A percentile compares a stretch with the other conserved stretches of the same genome.
Conservation (phyloP, 92 coral and sea anemone species). For the Zoanthus sociatus region DNA sequence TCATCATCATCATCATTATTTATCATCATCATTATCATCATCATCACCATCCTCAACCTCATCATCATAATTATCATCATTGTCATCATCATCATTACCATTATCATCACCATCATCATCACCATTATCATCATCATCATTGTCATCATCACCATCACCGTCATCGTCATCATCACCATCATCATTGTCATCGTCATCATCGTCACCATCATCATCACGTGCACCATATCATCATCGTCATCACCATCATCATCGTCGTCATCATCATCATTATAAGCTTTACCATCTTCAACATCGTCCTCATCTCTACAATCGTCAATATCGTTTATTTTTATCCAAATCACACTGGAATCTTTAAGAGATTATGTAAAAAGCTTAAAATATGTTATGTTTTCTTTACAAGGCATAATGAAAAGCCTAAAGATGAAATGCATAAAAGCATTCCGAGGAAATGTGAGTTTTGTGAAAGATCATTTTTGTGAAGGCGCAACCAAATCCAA, state of each 20-base stretch:
- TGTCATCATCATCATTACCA: not conserved
- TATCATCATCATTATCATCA: not conserved
- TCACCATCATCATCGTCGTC: not conserved
- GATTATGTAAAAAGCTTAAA: too few species aligned
- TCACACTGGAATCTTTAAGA: too few species aligned
- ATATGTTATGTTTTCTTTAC: too few species aligned
- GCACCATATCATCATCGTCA: not conserved
- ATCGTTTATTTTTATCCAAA: too few species aligned
- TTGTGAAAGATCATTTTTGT: conserved; percentile 75
- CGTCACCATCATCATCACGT: not conserved
- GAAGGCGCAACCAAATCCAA: conserved; percentile 90
- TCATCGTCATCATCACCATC: too few species aligned
- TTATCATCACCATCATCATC: not conserved
- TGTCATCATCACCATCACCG: too few species aligned
- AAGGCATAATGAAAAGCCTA: conserved; percentile 84
- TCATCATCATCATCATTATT: not conserved
- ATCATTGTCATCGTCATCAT: too few species aligned
- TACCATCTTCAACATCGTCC: not conserved
- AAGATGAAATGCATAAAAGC: conserved; percentile 89
- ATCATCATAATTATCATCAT: not conserved
- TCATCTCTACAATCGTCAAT: too few species aligned
- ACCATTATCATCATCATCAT: not conserved
- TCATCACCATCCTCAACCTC: not conserved
- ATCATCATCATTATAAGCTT: too few species aligned
- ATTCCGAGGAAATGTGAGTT: conserved; percentile 72